phyloP scores from a whole-genome alignment of 2,113 vertebrate species.

The Eulemur rufifrons region DNA sequence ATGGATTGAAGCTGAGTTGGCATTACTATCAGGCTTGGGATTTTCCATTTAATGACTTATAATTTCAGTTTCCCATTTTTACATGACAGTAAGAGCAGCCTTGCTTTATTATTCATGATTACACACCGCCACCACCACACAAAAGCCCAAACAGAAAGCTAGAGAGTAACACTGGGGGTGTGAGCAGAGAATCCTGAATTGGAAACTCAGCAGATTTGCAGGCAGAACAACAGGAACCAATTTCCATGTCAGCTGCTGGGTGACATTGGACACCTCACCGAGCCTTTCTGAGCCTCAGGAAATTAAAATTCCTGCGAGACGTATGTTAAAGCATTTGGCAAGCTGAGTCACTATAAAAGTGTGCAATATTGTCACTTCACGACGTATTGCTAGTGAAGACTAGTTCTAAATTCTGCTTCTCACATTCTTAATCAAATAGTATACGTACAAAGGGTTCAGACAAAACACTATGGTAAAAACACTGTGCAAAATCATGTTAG shows the following conservation, averaged over 20 bases:
- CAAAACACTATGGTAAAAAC: neutral
- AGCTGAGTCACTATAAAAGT: neutral
- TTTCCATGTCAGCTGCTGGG: neutral
- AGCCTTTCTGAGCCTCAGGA: neutral
- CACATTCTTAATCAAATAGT: neutral
- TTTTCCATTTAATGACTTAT: slow-evolving; percentile 65
- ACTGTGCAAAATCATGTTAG: neutral
- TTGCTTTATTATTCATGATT: slow-evolving; percentile 40
- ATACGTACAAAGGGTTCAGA: neutral
- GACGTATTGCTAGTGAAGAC: neutral
- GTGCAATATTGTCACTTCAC: neutral
- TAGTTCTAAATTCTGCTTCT: neutral
- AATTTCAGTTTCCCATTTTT: slow-evolving; percentile 66
- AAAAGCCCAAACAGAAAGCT: neutral
- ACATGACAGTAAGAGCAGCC: neutral
- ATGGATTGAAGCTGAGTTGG: slow-evolving; percentile 59
- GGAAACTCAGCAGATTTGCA: neutral
- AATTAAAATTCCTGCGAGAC: neutral
- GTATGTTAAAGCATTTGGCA: neutral
- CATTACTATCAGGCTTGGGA: slow-evolving; percentile 33
- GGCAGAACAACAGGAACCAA: neutral
- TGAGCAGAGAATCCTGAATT: neutral
- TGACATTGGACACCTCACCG: neutral
- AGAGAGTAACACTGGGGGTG: fast-evolving
- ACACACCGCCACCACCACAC: neutral